A percentile compares a stretch with the other conserved stretches of the same genome.
Evolutionary conservation across 2,797 vertebrate genomes (phyloP).

Genomic region (Lophotriccus pileatus): DNA sequence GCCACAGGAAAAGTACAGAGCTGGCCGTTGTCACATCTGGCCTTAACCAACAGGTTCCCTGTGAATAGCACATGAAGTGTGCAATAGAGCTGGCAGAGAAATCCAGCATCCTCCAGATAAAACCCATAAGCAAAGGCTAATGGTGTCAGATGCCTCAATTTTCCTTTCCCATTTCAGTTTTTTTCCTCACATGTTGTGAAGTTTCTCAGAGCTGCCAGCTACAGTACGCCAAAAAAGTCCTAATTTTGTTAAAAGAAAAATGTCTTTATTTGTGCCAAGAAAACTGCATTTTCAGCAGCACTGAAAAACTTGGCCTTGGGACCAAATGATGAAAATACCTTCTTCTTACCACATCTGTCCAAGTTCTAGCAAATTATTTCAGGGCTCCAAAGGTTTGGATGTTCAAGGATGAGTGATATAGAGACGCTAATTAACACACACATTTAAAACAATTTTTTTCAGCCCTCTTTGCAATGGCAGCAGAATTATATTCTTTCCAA

Average conservation of each 20-base stretch:
- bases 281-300: not conserved
- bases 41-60: not conserved
- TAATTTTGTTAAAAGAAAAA: conserved; percentile 1
- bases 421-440: not conserved
- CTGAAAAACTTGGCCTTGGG: not conserved
- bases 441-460: not conserved
- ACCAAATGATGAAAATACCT: not conserved
- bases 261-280: conserved; percentile 1
- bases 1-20: not conserved
- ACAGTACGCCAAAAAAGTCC: not conserved
- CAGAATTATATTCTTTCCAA: not conserved
- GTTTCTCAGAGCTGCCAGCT: conserved; percentile 7
- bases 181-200: not conserved
- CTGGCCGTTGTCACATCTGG: not conserved
- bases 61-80: not conserved
- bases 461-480: not conserved
- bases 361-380: not conserved
- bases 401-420: not conserved
- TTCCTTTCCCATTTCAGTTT: not conserved
- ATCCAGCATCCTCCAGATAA: not conserved
- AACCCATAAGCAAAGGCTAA: not conserved
- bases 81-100: not conserved
- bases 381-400: not conserved
- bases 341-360: not conserved
- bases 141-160: not conserved